Evolutionary conservation across 2,888 invertebrate species (phyloP).

Genomic region (Acronicta aceris): DNA sequence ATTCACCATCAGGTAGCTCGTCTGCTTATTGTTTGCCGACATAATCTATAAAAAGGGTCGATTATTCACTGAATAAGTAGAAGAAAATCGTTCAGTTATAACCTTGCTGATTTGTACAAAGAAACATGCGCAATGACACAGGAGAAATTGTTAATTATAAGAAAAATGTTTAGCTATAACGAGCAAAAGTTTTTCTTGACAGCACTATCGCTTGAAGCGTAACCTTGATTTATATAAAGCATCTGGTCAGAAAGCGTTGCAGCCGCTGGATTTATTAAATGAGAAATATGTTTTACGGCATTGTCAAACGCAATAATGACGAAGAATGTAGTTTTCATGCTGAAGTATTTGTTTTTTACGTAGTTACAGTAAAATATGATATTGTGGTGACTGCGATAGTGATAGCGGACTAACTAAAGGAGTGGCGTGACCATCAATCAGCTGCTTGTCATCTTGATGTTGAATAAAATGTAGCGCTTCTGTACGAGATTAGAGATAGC

Average conservation of each 20-base stretch:
- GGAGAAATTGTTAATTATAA: slow-evolving; percentile 52
- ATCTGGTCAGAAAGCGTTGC: slow-evolving; percentile 77
- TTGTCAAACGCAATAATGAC: slow-evolving; percentile 47
- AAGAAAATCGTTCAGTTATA: not conserved
- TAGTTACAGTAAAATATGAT: slow-evolving; percentile 38
- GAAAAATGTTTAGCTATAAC: slow-evolving; percentile 54
- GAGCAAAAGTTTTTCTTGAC: slow-evolving; percentile 52
- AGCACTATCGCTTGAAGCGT: slow-evolving; percentile 44
- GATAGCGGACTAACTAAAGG: slow-evolving; percentile 26
- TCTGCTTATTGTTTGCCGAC: no score
- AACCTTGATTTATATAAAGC: slow-evolving; percentile 69
- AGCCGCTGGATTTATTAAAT: slow-evolving; percentile 58
- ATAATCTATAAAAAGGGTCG: no score
- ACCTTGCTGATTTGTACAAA: slow-evolving; percentile 5
- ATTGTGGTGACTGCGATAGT: slow-evolving; percentile 21
- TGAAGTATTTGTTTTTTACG: slow-evolving; percentile 47
- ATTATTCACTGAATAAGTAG: no score
- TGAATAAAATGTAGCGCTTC: slow-evolving; percentile 15
- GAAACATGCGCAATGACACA: slow-evolving; percentile 23
- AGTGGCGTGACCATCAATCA: slow-evolving; percentile 41
- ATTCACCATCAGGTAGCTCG: no score
- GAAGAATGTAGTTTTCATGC: slow-evolving; percentile 47
- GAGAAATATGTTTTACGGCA: slow-evolving; percentile 60
- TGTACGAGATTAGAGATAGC: slow-evolving; percentile 5
- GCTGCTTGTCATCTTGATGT: slow-evolving; percentile 19